Evolutionary conservation across 2,888 invertebrate genomes (phyloP), one percentile per base, ranked within the genome.

Genomic region (Plebejus anna): DNA sequence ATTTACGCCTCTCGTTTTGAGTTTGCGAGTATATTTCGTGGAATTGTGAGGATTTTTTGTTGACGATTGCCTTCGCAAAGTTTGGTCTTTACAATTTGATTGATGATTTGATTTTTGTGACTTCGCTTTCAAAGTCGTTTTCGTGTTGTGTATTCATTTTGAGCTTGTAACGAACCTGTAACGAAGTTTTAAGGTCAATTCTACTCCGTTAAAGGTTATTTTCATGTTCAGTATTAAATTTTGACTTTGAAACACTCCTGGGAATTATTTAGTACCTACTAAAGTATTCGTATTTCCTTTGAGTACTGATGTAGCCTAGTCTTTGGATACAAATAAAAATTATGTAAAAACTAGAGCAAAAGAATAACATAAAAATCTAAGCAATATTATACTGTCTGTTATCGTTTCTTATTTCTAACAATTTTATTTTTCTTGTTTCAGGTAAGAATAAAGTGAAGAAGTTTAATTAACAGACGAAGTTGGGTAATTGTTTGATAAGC

Each of bases 11-110:
- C 78, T 79, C 79, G 78, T 79, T 80, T 66, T 79, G 79, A 81
- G 79, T 81, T 83, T 82, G 78, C 80, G 83, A 83, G 85, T 86
- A 87, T 85, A 83, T 82, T 85, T 84, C 82, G 82, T 82, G 83
- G 82, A 80, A 79, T 81, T 81, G 82, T 84, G 82, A 82, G 82
- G 81, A 82, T 80, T 81, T 82, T 83, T 82, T 77, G 78, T 76
- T 75, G 77, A 75, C 66, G 76, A 80, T 79, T 79, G 78, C 78
- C 79, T 78, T 61, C 61, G 70, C 51, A 77, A 78, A 77, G 78
- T 76, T 71, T 71, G 70, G 73, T 80, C 76, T 71, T 75, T 75
- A 76, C 75, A 80, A 80, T 77, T 77, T 81, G 79, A 81, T 81
- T 81, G 78, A 80, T 81, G 79, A 76, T 76, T 66, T 75, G 57